Evolutionary conservation across 35 echinoderm and acorn worm species (phyloP), one percentile per base, ranked within the genome.

Genomic region (Lytechinus pictus): DNA sequence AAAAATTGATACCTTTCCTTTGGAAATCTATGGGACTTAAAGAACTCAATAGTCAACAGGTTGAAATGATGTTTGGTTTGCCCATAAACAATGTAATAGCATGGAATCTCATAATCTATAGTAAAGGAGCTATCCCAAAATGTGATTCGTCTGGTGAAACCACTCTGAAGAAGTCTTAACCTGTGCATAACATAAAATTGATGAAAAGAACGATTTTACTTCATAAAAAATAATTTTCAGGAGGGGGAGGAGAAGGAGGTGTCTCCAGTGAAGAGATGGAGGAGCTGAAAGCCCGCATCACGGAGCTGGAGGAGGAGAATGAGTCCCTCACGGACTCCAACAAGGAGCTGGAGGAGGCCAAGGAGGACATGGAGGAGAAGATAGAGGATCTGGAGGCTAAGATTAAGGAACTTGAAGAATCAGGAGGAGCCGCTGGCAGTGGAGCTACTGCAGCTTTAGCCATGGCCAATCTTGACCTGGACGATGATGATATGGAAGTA

Each of bases 401-500:
- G 87, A 93, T 98, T 19, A 86, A 57, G 54, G 55, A 97, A 53
- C 27, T 97, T 16, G 57, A 95, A 72, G 89, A 28, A 10, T 79
- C 56, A 60, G 96, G 53, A 92, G 95, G 91, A 51, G 53, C 52
- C 6, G 88, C 92, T 33, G 96, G 21, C 6, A 28, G 14, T 94
- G 96, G 86, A 87, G 96, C 52, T 13, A 92, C 95, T 94, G 89
- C 71, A 28, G 92, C 95, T 55, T 33, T 61, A 2, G 94, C 96
- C 16, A 9, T 91, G 33, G 66, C 95, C 66, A 89, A 86, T 87
- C 91, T 96, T 0, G 95, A 97, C 54, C 52, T 97, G 54, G 97
- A 99, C 97, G 98, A 99, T 52, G 98, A 99, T 98, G 98, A 99
- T 91, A 92, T 98, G 8, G 97, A 99, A 97, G 98, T 99, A 57